phyloP scores from a whole-genome alignment of 2,797 vertebrate species.

The Rhabdophis nuchalis region DNA sequence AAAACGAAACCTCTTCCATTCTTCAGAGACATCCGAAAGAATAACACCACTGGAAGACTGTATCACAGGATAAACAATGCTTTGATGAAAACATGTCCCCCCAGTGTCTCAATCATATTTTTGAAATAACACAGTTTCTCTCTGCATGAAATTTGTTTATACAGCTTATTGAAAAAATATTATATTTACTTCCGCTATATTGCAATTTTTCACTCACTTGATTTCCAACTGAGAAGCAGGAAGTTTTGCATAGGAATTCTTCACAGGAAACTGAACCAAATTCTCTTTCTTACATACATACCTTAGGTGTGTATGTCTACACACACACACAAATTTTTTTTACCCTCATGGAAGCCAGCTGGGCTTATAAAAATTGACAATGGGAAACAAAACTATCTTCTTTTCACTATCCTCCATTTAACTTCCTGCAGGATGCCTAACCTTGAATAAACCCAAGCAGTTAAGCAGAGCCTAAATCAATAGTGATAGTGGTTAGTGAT shows the following conservation, averaged over 20 bases:
- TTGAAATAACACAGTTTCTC: conserved; percentile 13
- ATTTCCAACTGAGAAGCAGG: conserved; percentile 21
- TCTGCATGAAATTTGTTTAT: conserved; percentile 11
- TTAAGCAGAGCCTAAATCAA: background rate
- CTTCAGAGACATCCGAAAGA: background rate
- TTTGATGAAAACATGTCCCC: conserved; percentile 23
- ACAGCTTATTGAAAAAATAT: conserved; percentile 16
- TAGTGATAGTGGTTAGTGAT: background rate
- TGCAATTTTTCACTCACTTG: conserved; percentile 31
- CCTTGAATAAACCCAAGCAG: background rate
- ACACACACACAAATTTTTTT: background rate
- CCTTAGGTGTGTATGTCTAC: background rate
- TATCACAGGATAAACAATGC: background rate
- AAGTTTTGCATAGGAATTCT: conserved; percentile 16
- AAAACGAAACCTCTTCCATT: background rate
- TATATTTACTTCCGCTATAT: conserved; percentile 14
- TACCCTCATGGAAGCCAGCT: conserved; percentile 4
- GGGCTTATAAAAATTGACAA: background rate
- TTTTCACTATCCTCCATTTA: conserved; percentile 1
- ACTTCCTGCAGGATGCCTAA: background rate
- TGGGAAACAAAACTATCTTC: background rate
- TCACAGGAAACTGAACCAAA: background rate
- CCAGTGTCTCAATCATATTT: conserved; percentile 17
- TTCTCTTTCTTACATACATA: background rate
- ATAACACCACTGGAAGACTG: background rate